phyloP scores from a whole-genome alignment of 2,113 vertebrate species.

The Silurus glanis region DNA sequence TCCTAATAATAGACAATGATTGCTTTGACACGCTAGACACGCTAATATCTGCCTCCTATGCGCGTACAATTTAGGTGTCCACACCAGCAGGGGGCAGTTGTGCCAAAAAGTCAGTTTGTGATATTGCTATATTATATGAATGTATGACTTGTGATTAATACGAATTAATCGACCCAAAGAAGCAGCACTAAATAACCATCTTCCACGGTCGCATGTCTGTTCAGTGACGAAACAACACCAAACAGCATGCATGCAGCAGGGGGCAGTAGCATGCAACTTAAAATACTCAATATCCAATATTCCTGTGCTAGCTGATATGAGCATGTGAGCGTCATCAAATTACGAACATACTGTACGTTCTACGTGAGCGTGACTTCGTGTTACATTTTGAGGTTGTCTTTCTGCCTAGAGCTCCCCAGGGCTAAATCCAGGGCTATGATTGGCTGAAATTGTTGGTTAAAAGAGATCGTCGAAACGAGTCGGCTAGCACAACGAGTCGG shows the following conservation, averaged over 20 bases:
- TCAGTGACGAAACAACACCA: neutral
- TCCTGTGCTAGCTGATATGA: too few species aligned
- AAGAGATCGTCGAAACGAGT: neutral
- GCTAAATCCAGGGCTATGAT: neutral
- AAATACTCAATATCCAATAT: too few species aligned
- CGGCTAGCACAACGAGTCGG: too few species aligned
- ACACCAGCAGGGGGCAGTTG: neutral
- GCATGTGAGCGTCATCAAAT: neutral
- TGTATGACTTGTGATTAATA: neutral
- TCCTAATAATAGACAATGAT: neutral
- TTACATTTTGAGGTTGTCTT: too few species aligned
- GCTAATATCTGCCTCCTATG: neutral
- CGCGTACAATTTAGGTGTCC: neutral
- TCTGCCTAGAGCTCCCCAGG: neutral
- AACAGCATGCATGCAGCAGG: neutral
- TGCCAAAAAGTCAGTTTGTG: neutral
- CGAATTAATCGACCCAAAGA: neutral
- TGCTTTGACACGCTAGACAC: neutral
- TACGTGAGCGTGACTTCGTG: too few species aligned
- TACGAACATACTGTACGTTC: neutral
- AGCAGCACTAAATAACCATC: neutral
- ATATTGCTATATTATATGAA: neutral
- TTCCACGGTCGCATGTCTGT: too few species aligned
- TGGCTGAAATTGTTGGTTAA: neutral
- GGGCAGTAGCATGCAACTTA: neutral